phyloP scores from a whole-genome alignment of 2,888 invertebrate species.

The Sarcophaga subvicina region DNA sequence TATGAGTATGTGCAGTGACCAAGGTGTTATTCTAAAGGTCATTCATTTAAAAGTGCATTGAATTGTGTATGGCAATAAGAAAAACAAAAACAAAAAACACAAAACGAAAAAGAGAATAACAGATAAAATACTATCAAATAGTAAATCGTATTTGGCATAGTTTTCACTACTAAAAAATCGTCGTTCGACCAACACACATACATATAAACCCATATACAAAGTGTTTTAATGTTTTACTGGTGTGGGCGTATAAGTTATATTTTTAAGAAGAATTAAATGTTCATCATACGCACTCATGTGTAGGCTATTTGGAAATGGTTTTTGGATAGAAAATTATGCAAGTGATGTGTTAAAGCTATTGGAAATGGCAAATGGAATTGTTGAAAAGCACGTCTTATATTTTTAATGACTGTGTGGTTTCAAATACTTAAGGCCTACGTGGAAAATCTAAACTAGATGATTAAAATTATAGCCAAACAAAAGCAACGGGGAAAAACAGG shows the following conservation, averaged over 20 bases:
- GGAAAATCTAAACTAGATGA: neutral
- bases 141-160: conserved; percentile 45
- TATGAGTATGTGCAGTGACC: conserved; percentile 14
- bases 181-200: neutral
- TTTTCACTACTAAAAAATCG: conserved; percentile 27
- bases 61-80: conserved; percentile 37
- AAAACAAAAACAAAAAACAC: neutral
- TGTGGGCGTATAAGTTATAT: conserved; percentile 16
- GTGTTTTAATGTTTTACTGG: neutral
- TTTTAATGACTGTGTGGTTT: too few relatives aligned
- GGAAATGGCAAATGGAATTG: too few relatives aligned
- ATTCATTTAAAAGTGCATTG: conserved; percentile 63
- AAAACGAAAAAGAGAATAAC: neutral
- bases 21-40: conserved; percentile 61
- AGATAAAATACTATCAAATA: conserved; percentile 25
- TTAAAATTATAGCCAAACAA: conserved; percentile 14
- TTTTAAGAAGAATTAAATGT: neutral
- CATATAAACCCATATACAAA: neutral
- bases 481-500: neutral
- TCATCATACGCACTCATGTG: too few relatives aligned
- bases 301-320: too few relatives aligned
- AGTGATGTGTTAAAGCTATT: too few relatives aligned
- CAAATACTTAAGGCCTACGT: too few relatives aligned
- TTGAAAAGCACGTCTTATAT: too few relatives aligned
- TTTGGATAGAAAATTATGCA: too few relatives aligned